Base-by-base conservation (phyloP, 2,888 invertebrate species). In the Myathropa florea region DNA sequence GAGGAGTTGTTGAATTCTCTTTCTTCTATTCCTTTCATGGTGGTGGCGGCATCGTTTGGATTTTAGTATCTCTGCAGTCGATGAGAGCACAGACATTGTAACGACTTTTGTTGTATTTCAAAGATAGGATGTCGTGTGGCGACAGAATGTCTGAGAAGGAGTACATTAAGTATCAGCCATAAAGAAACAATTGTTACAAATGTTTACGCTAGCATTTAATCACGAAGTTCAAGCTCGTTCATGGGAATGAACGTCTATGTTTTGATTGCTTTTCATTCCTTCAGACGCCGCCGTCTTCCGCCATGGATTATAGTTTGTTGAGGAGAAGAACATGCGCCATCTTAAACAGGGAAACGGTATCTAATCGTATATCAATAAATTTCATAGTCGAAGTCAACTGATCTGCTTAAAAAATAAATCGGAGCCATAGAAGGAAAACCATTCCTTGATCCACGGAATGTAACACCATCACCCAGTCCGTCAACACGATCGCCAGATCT, bases 1-100 rank as follows among this genome's bases (percentile, higher is more conserved):
- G 53, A 67, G 73, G 57, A 30, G 46, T 67, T 33, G 76, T 53
- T 23, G 55, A 21, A 12, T 46, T 21, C 46, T 30, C 21, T 0
- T n/a, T n/a, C 14, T 12, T 12, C 24, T 55, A 18, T 23, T 10
- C 26, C 46, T 23, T 7, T 21, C 28, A 21, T 68, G 36, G 18
- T 61, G 36, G 33, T 33, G 53, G 63, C 61, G 65, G 39, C 39
- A 14, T 76, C 59, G 36, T 78, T 26, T 77, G 33, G 24, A n/a
- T 36, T 71, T 53, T 46, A 72, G 59, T 46, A 21, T 59, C 33
- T 39, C 59, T 57, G 59, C 10, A 3, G 39, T 30, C 46, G 30
- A 60, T 65, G 59, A 65, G 72, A n/a, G 59, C 60, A 53, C 55
- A 67, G 60, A 80, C 80, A 80, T 67, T 72, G 65, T 67, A 59